Evolutionary conservation across 2,888 invertebrate species (phyloP).

Genomic region (Adineta ricciae): DNA sequence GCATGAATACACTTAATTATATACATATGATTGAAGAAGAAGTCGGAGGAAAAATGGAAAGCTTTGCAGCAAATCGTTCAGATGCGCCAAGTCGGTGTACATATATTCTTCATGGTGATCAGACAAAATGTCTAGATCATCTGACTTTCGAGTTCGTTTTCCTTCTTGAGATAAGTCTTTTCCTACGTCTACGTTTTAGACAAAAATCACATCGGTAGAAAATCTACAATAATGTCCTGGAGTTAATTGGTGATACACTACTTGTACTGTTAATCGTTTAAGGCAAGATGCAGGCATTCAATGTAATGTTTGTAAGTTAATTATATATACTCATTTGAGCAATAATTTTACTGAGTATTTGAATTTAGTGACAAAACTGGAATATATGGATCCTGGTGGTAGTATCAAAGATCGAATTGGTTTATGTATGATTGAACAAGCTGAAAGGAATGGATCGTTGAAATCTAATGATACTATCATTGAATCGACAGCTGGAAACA

Average conservation of each 20-base stretch:
- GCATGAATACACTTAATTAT: no score
- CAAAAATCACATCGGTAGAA: neutral
- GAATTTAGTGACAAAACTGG: constrained; percentile 85
- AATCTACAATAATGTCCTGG: constrained; percentile 25
- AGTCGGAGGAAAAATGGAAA: neutral
- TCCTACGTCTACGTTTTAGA: neutral
- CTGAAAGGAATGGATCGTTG: constrained; percentile 71
- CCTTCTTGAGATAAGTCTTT: neutral
- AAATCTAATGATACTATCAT: constrained; percentile 83
- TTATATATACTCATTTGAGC: neutral
- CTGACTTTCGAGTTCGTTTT: neutral
- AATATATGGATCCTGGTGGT: constrained; percentile 91
- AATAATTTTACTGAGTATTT: no score
- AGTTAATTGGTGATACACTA: constrained; percentile 29
- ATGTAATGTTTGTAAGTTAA: constrained; percentile 29
- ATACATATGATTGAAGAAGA: no score
- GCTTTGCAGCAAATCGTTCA: neutral
- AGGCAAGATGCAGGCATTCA: constrained; percentile 18
- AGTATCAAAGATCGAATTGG: constrained; percentile 60
- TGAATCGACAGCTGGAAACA: constrained; percentile 77
- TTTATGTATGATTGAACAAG: constrained; percentile 82
- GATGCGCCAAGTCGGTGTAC: neutral
- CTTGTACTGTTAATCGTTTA: constrained; percentile 25
- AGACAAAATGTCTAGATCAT: neutral
- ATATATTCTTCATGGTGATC: neutral